phyloP scores from a whole-genome alignment of 2,888 invertebrate species.

The Galeopsomyia nigrocyanea region DNA sequence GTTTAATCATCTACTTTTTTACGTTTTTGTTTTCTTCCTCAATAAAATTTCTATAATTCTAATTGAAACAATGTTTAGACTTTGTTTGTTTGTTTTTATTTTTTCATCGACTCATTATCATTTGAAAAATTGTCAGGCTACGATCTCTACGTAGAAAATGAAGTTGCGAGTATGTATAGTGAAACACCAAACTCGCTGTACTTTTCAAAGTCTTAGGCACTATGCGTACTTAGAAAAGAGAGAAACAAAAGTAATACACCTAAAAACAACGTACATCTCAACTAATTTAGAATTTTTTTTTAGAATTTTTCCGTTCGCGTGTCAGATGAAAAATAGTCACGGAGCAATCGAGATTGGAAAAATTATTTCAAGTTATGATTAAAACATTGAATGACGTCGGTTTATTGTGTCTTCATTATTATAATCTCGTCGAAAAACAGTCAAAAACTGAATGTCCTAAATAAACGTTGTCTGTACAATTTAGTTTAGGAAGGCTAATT shows the following conservation, averaged over 20 bases:
- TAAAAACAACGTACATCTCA: too few relatives aligned
- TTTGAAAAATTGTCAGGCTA: slow-evolving; percentile 33
- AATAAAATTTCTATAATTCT: slow-evolving; percentile 36
- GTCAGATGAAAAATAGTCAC: too few relatives aligned
- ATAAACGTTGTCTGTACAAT: slow-evolving; percentile 18
- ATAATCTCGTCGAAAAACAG: not conserved
- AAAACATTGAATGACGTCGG: slow-evolving; percentile 15
- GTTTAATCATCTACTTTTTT: too few relatives aligned
- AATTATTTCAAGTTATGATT: slow-evolving; percentile 2
- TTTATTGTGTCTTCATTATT: not conserved
- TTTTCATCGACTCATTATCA: slow-evolving; percentile 10
- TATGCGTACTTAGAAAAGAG: slow-evolving; percentile 40
- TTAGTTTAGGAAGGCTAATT: slow-evolving; percentile 16
- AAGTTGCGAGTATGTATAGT: slow-evolving; percentile 11
- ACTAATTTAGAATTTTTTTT: too few relatives aligned
- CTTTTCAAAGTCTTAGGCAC: slow-evolving; percentile 47
- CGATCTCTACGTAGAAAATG: slow-evolving; percentile 27
- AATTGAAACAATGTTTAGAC: slow-evolving; percentile 17
- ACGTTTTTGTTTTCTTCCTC: not conserved
- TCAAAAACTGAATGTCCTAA: slow-evolving; percentile 19
- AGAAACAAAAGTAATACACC: too few relatives aligned
- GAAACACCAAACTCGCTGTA: slow-evolving; percentile 1
- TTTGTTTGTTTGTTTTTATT: slow-evolving; percentile 3
- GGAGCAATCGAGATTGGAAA: not conserved
- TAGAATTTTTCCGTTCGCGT: too few relatives aligned